Conservation (phyloP, 2,888 invertebrate species). For the Pristionchus japonicus region DNA sequence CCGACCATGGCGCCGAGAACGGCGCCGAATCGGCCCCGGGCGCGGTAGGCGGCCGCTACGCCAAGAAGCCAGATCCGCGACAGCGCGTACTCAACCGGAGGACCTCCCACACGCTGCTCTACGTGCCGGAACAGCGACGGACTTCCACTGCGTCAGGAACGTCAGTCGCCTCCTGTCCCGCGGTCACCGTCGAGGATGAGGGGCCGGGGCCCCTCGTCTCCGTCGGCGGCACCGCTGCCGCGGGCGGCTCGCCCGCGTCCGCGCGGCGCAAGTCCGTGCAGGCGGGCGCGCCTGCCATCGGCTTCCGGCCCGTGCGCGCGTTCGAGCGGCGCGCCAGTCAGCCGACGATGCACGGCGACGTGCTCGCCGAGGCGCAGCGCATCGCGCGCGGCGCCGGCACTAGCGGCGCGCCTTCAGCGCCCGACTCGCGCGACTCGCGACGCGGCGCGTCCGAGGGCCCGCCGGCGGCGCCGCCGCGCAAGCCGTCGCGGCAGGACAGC, state of each 20-base stretch:
- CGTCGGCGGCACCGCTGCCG: conserved; percentile 7
- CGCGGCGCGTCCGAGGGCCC: conserved; percentile 31
- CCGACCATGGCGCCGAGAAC: not conserved
- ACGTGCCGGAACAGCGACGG: conserved; percentile 68
- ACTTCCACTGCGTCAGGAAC: conserved; percentile 67
- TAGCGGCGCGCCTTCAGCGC: not conserved
- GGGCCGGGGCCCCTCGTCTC: conserved; percentile 47
- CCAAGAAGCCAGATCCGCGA: conserved; percentile 62
- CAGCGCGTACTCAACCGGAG: conserved; percentile 58
- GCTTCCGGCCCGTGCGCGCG: conserved; percentile 63
- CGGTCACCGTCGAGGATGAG: conserved; percentile 51
- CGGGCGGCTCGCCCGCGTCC: conserved; percentile 53
- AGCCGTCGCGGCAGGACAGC: not conserved
- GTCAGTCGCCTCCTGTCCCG: conserved; percentile 68
- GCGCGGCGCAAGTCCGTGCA: conserved; percentile 67
- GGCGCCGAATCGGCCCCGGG: conserved; percentile 40
- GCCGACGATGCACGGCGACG: conserved; percentile 58
- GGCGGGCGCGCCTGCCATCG: conserved; percentile 71
- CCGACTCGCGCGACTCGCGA: not conserved
- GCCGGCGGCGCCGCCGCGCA: not conserved
- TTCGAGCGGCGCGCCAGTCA: conserved; percentile 72
- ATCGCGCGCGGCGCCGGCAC: not conserved
- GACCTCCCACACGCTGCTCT: conserved; percentile 69
- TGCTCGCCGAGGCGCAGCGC: conserved; percentile 37
- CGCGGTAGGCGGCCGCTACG: conserved; percentile 43